A percentile compares a stretch with the other conserved stretches of the same genome.
Conservation (phyloP, 2,113 vertebrate species). For the Corythoichthys haematopterus region DNA sequence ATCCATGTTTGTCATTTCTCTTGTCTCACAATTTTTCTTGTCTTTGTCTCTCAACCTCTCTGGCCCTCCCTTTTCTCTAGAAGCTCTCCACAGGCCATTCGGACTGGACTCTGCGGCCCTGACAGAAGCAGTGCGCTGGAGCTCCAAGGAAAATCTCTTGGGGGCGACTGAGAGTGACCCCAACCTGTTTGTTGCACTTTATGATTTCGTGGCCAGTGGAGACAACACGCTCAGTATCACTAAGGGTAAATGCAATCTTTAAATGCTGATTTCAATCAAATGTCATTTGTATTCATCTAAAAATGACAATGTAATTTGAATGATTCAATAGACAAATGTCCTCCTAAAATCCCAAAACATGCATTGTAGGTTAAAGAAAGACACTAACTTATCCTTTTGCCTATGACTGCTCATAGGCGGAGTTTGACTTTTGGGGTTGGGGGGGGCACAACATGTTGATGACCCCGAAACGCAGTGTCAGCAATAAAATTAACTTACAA, state of each 20-base stretch:
- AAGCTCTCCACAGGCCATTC: constrained; percentile 90
- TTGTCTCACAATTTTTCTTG: neutral
- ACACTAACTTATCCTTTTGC: too few species aligned
- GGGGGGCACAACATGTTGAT: too few species aligned
- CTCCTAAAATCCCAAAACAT: too few species aligned
- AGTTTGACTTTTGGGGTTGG: too few species aligned
- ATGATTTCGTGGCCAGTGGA: constrained; percentile 98
- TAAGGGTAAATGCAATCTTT: constrained; percentile 78
- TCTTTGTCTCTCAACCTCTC: constrained; percentile 6
- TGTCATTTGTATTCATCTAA: neutral
- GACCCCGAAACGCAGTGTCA: too few species aligned
- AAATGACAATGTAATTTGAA: neutral
- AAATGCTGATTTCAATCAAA: neutral
- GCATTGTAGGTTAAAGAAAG: too few species aligned
- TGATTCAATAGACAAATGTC: neutral
- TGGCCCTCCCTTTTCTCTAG: constrained; percentile 59
- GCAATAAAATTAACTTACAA: too few species aligned
- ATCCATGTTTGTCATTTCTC: neutral
- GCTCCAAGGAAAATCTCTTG: constrained; percentile 97
- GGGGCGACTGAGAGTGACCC: constrained; percentile 95
- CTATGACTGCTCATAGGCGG: too few species aligned
- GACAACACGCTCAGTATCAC: constrained; percentile 99
- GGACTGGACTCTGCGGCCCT: constrained; percentile 86
- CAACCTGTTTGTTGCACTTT: constrained; percentile 99
- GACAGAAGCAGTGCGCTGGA: constrained; percentile 96